These are phyloP conservation scores for Addax nasomaculatus DNA, from an alignment of 2,113 vertebrate species.

Conservation along the genomic window DNA sequence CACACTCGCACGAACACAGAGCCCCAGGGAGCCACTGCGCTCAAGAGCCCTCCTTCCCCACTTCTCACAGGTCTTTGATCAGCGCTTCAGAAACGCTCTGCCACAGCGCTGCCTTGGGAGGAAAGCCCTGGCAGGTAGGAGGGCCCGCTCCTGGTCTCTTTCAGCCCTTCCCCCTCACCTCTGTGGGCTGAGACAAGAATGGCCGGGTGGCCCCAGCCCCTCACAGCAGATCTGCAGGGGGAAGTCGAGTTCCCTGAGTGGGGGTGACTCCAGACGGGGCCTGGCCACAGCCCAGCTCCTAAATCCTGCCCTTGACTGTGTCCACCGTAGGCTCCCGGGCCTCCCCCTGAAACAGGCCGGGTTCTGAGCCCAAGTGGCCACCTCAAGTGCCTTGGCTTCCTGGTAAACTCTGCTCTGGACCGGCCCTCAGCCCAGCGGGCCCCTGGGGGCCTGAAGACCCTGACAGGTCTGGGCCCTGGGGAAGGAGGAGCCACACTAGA, in stretches of 20 bases:
- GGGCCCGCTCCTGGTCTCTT: neutral
- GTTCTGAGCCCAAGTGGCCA: neutral
- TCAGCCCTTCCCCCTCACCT: neutral
- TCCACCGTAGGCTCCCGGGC: neutral
- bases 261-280: neutral
- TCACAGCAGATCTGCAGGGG: neutral
- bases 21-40: conserved; percentile 49
- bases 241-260: neutral
- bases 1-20: neutral
- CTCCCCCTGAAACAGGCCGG: neutral
- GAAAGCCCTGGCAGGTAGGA: conserved; percentile 10
- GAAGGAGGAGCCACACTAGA: neutral
- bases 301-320: neutral
- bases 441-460: neutral
- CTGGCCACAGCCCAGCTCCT: neutral
- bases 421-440: neutral
- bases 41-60: conserved; percentile 52
- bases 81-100: conserved; percentile 40
- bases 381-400: neutral
- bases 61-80: conserved; percentile 62
- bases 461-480: neutral
- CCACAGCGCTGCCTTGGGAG: neutral
- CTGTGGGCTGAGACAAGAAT: neutral
- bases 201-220: neutral
- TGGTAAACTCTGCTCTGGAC: neutral